Base-by-base conservation (phyloP, 2,888 invertebrate species). In the Sycophila texana region DNA sequence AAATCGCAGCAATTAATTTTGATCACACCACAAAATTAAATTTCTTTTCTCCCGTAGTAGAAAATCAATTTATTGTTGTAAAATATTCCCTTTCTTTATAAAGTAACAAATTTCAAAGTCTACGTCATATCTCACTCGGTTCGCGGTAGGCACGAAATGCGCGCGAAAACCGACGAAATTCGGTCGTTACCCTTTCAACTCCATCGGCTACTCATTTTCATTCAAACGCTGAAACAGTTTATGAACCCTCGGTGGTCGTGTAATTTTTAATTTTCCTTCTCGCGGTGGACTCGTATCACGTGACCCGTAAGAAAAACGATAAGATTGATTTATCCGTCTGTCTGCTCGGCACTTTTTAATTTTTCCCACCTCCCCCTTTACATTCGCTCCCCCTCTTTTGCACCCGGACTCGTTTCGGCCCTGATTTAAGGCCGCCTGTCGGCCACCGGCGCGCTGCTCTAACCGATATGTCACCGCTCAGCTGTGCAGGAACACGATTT, bases 321-420 rank as follows among this genome's bases (percentile, higher is more conserved):
- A 67, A 73, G 68, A 78, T 73, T 73, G 73, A 77, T 77, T 77
- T 77, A 73, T 73, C 53, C n/a, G 49, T 30, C 30, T 60, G 55
- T 68, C 78, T 53, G 5, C 39, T 49, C 53, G 16, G 22, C 13
- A 18, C 26, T 57, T 66, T 74, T 53, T 20, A 39, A 30, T 74
- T 55, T 51, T 2, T 51, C 63, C 13, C 1, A 10, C 16, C 30
- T 39, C 5, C 16, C 30, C 7, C 39, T 39, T 39, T 39, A 55
- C 57, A 4, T 47, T 12, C 18, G 4, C 30, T 7, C 47, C 20
- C 5, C 12, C 39, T 16, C 20, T 10, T n/a, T 26, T 26, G 26
- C 39, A 4, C 39, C 4, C 0, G 39, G 39, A 4, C 18, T 7
- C 67, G 16, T 63, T 72, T 58, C 20, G 16, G 39, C 22, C 53